Base-by-base conservation (phyloP, 1,140 invertebrate genomes). In the Limonius californicus region DNA sequence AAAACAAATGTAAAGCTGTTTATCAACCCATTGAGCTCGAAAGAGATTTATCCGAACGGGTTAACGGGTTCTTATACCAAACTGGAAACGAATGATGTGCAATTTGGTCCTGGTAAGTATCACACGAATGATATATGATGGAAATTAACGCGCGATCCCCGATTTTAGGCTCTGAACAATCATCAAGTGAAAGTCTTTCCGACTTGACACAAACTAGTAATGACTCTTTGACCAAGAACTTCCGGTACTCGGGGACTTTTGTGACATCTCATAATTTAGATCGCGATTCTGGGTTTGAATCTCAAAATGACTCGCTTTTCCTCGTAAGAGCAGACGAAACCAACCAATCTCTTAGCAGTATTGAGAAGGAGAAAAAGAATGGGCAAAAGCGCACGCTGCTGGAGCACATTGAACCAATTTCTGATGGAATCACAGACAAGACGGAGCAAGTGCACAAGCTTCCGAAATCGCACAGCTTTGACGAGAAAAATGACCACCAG, bases 21-120 rank as follows among this genome's bases (percentile, higher is more conserved):
- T 27, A 80, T 84, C 1, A 84, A 84, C 76, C 82, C 82, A 0
- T 73, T 84, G 45, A 74, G 74, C 59, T 70, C 65, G 7, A 77
- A 76, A 59, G 75, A 77, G 43, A 72, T 74, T 47, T 75, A 75
- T 60, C 71, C 75, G 0, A 63, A 70, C 20, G 72, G 73, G 8
- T 20, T 76, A 7, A 69, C 74, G 30, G 74, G 74, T 2, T 74
- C 71, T 12, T 77, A 76, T 60, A 71, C 72, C 1, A 68, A 73
- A 61, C 47, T 69, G 15, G 72, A 71, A 42, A 20, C 64, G 9
- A 63, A 57, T 20, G 47, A 42, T 27, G 1, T 8, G 1, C 53
- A 55, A 19, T 50, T 15, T 50, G 8, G n/a, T 14, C 35, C 45
- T 50, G 20, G 45, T 50, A 50, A 50, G 45, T 50, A 9, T 27